Base-by-base conservation (phyloP, 2,888 invertebrate species). In the Patella depressa region DNA sequence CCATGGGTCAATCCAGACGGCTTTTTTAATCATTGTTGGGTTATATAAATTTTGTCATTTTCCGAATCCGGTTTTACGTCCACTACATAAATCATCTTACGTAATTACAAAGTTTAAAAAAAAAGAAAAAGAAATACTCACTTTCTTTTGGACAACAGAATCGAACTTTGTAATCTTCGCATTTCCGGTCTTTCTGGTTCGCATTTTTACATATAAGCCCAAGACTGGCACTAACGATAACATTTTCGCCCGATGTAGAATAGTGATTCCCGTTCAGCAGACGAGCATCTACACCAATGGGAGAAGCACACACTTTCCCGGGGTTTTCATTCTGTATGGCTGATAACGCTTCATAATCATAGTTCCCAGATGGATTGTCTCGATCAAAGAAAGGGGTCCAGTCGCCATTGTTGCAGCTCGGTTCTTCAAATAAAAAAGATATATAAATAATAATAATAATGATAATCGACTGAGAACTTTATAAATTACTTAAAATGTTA, bases 151-250 rank as follows among this genome's bases (percentile, higher is more conserved):
- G 65, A 24, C 65, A 65, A 65, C 65, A 65, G 12, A 65, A 65
- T 65, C 65, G 19, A 24, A 65, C 65, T 65, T 65, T 65, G 24
- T 65, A 65, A 65, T 65, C 65, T 65, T 65, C 65, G 24, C 65
- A 65, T 12, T 24, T 9, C 15, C 24, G 11, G 14, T 65, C 65
- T 65, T 65, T 24, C 65, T 65, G 65, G 65, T 65, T 24, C 14
- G 24, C 19, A 65, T 65, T 65, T 24, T 65, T 65, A 65, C 65
- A 65, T 11, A 65, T 65, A 24, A 65, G 65, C 12, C 65, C 65
- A 65, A 65, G 12, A 65, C 12, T 24, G 19, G 65, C 12, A 24
- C 24, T 24, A 24, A 65, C 65, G 11, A 24, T 17, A 3, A 65
- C 65, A 65, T 24, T 12, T 17, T 65, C 65, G 3, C 65, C 65